Evolutionary conservation across 2,113 vertebrate species (phyloP), one percentile per base, ranked within the genome.

Genomic region (Trichechus manatus): DNA sequence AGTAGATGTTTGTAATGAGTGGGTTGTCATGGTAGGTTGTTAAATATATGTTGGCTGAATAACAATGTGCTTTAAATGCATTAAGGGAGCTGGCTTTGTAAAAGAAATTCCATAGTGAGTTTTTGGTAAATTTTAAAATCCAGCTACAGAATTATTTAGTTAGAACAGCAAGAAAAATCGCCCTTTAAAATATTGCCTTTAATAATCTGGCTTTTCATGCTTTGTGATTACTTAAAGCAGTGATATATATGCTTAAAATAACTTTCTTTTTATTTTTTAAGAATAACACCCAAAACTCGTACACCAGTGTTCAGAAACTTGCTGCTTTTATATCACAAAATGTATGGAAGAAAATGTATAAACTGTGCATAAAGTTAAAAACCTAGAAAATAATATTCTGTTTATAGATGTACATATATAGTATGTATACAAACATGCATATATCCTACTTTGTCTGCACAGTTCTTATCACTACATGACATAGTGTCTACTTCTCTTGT

Each of bases 51-150:
- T 81, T 78, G 85, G 64, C 15, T 86, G 59, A 96, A 92, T 88
- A 93, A 75, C 89, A 92, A 93, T 81, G 9, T 72, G 4, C 77
- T 95, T 84, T 66, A 96, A 88, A n/a, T 88, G 17, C 25, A n/a
- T 44, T 95, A 42, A 19, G 11, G 25, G 61, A 63, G 27, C 50
- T 50, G 77, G 23, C 42, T 87, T 87, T 92, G 31, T 33, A 83
- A 82, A 95, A 93, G 74, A 94, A 95, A 78, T 63, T 39, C 31
- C 25, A 47, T 33, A 74, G 36, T 61, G n/a, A 89, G 8, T 87
- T 72, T 89, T 91, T 15, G 22, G 29, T 72, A 78, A 80, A 85
- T 74, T 92, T 89, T 85, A 6, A 95, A 86, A 81, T 42, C 39
- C 15, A 92, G 25, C 47, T 27, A 36, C 17, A 68, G 59, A 97